Evolutionary conservation across 2,113 vertebrate genomes (phyloP).

Genomic region (Psilopogon haemacephalus): DNA sequence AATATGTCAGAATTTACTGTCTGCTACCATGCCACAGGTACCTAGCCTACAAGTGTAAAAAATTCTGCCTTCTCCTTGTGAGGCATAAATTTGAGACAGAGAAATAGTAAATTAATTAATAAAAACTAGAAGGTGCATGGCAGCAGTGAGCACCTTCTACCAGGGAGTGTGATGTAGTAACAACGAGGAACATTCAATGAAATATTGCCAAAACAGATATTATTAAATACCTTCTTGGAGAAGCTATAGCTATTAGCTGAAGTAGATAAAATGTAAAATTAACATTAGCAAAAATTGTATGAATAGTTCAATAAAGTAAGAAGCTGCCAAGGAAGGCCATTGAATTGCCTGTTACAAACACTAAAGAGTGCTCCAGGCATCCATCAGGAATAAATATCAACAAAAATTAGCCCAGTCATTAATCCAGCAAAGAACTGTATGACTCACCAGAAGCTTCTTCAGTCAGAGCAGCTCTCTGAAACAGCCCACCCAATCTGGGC

Average conservation of each 20-base stretch:
- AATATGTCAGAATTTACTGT: background rate
- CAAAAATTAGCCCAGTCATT: background rate
- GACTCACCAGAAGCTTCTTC: background rate
- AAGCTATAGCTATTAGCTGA: background rate
- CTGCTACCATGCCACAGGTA: background rate
- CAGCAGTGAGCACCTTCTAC: background rate
- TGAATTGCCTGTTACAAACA: background rate
- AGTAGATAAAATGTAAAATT: background rate
- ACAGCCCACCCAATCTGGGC: background rate
- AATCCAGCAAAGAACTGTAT: background rate
- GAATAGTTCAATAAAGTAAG: background rate
- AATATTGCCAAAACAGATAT: background rate
- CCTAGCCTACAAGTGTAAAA: background rate
- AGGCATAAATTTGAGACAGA: background rate
- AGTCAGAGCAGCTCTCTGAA: background rate
- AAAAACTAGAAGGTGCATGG: accelerated
- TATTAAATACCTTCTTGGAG: background rate
- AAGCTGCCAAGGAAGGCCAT: background rate
- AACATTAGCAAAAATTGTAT: background rate
- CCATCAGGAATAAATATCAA: background rate
- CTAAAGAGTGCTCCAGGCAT: background rate
- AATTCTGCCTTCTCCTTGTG: background rate
- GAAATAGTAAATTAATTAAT: background rate
- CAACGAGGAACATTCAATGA: background rate
- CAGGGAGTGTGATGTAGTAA: background rate